Base-by-base conservation (phyloP, 2,113 vertebrate species). In the Myiagra hebetior region DNA sequence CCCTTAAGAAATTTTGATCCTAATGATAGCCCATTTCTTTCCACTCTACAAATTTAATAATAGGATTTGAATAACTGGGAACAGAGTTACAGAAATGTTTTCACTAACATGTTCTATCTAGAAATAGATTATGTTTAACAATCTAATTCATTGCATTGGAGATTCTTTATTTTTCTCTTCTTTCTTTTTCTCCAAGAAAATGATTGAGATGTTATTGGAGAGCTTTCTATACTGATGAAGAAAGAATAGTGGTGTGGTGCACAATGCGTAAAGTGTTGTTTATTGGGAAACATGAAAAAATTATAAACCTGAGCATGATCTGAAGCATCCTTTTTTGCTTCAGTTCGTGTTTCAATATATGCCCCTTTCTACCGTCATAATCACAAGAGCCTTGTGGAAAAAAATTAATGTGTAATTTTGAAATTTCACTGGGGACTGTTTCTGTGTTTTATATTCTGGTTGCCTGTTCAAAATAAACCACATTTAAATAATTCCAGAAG, bases 401-500 rank as follows among this genome's bases (percentile, higher is more conserved):
- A 87, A 91, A 91, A 8, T 6, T 44, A 49, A 62, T 44, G 35
- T 75, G 31, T 68, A 85, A 57, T 82, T 92, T 53, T 68, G 49
- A 53, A 91, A 62, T 95, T 76, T 68, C 82, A 64, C 65, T 76
- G 41, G 53, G 53, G 50, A 69, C 26, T 90, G 21, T 74, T 93
- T 50, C 55, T 67, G 53, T 91, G 57, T 59, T 95, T 91, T 81
- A 30, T 84, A 47, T 84, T 96, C 79, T 88, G 52, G 8, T 81
- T 86, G 55, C n/a, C 52, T 93, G 50, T 77, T 95, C 55, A 76
- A 85, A 74, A 72, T 86, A 92, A 86, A 44, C 16, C n/a, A 52
- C 52, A 84, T 83, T 80, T 92, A 65, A 92, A 69, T 91, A 80
- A 86, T 93, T 93, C 47, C 37, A 52, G 76, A 75, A 92, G 73